A percentile compares a stretch with the other conserved stretches of the same genome.
Conservation (phyloP, 1,140 invertebrate species). For the Orchestia grillus region DNA sequence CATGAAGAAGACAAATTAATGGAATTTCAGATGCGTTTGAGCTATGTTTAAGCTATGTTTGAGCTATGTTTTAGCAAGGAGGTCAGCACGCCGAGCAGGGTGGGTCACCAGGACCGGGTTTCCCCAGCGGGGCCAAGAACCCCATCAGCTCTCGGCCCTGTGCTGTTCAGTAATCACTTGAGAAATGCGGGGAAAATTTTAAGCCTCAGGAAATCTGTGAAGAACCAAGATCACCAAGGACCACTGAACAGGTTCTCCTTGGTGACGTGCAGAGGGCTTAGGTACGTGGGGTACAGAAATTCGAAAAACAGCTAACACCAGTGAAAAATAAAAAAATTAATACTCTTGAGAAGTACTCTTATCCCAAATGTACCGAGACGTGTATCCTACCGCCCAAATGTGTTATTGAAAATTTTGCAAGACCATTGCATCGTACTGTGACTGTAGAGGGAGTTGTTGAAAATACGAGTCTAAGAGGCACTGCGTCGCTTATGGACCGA, state of each 20-base stretch:
- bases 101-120: neutral
- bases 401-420: too few relatives aligned
- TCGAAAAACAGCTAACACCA: neutral
- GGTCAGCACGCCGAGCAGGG: neutral
- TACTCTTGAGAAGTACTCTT: neutral
- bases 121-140: neutral
- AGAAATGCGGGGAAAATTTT: neutral
- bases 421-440: too few relatives aligned
- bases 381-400: too few relatives aligned
- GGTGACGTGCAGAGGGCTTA: neutral
- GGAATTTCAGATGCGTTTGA: too few relatives aligned
- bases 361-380: too few relatives aligned
- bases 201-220: neutral
- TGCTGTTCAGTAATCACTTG: neutral
- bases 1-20: too few relatives aligned
- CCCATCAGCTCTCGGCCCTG: neutral
- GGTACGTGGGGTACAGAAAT: neutral
- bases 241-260: neutral
- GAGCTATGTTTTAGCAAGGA: neutral
- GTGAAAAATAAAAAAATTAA: neutral
- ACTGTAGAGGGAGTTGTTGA: too few relatives aligned
- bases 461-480: too few relatives aligned
- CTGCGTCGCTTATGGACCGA: too few relatives aligned
- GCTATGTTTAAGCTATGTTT: too few relatives aligned
- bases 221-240: neutral